These are phyloP conservation scores for Oenanthe melanoleuca DNA, from an alignment of 2,113 vertebrate species.

Conservation along the genomic window DNA sequence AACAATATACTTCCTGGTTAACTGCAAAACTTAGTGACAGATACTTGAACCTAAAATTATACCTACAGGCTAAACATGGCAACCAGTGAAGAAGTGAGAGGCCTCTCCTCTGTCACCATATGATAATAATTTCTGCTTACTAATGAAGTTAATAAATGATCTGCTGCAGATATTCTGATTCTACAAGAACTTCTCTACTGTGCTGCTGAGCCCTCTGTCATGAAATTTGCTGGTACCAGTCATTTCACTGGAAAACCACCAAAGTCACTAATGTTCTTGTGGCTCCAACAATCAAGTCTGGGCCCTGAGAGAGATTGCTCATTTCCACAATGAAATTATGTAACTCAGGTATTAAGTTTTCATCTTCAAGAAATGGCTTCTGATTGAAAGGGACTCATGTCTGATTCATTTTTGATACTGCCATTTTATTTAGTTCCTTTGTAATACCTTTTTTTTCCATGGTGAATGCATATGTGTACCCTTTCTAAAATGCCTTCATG, in stretches of 20 bases:
- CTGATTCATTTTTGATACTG: background rate
- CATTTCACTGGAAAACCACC: background rate
- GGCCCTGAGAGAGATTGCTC: background rate
- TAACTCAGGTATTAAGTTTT: background rate
- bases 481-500: background rate
- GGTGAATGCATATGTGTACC: background rate
- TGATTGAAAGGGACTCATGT: background rate
- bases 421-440: background rate
- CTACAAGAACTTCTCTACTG: background rate
- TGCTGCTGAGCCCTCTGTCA: background rate
- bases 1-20: background rate
- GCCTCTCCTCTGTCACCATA: background rate
- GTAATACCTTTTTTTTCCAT: background rate
- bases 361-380: background rate
- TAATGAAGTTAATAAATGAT: background rate
- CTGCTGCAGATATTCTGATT: background rate
- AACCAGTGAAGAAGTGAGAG: background rate
- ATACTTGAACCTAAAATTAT: background rate
- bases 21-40: background rate
- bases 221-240: background rate
- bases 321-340: background rate
- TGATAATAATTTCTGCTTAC: background rate
- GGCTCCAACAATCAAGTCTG: background rate
- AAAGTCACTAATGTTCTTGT: rapidly evolving
- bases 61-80: rapidly evolving